phyloP scores from a whole-genome alignment of 2,888 invertebrate species.

The Lasioglossum pauxillum region DNA sequence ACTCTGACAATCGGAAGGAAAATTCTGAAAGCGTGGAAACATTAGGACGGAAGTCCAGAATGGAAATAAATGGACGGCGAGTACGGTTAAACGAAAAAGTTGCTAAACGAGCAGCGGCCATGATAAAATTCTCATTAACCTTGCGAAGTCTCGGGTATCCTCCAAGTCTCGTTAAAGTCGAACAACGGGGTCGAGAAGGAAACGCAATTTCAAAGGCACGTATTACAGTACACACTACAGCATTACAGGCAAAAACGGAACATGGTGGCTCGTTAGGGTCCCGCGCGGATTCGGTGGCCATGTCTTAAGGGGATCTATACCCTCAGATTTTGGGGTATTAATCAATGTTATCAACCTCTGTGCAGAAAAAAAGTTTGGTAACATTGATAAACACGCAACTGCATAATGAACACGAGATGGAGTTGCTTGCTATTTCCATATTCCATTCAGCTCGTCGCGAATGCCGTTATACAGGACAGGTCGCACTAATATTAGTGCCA shows the following conservation, averaged over 20 bases:
- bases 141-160: not conserved
- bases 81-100: not conserved
- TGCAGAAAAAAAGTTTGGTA: too few species aligned
- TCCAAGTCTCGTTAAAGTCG: not conserved
- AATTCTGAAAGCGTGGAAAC: not conserved
- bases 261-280: not conserved
- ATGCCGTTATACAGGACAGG: too few species aligned
- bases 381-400: too few species aligned
- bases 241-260: not conserved
- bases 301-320: too few species aligned
- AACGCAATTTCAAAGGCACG: not conserved
- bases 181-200: not conserved
- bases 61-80: not conserved
- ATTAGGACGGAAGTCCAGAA: not conserved
- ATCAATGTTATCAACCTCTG: too few species aligned
- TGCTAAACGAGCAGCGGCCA: not conserved
- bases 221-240: too few species aligned
- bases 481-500: too few species aligned
- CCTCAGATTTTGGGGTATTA: too few species aligned
- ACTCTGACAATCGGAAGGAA: not conserved
- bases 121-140: constrained; percentile 12
- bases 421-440: too few species aligned
- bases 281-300: not conserved
- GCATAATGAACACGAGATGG: too few species aligned
- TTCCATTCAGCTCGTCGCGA: too few species aligned